Base-by-base conservation (phyloP, 1,140 invertebrate species). In the Drosophila bifasciata region DNA sequence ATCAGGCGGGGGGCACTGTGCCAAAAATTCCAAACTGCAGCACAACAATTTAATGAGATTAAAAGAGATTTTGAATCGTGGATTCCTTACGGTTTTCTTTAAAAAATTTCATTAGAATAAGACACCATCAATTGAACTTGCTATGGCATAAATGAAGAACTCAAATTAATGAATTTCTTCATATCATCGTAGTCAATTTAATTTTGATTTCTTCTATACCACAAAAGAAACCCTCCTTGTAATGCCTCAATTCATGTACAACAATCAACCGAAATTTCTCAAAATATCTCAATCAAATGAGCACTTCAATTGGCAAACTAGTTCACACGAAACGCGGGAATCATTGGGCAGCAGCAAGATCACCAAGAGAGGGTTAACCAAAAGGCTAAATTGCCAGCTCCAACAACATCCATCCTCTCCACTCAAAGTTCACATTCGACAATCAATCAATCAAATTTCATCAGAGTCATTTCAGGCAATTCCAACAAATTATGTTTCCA, bases 361-460 rank as follows among this genome's bases (percentile, higher is more conserved):
- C 46, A 41, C 15, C 40, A 48, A 4, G 15, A 28, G 61, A 52
- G 62, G 66, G 62, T 69, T 68, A 56, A 68, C 51, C 63, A 69
- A 69, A 69, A 36, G 32, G 41, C n/a, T 69, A 68, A 68, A 68
- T 68, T 69, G 63, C n/a, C 50, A 46, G 23, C 63, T 56, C 43
- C 50, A 36, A 11, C 28, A 2, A 1, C 28, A 11, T 32, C 28
- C 32, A 28, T 28, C 28, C 2, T 7, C 25, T 6, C 28, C 9
- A 21, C 43, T 69, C 36, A 32, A 17, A 68, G 63, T 68, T 68
- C 66, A 51, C 66, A 51, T 36, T 48, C 32, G 50, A 44, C 66
- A 55, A 69, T 69, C 66, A 68, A 69, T 69, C 66, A 69, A 69
- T 69, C 63, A 69, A 36, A 69, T 69, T 69, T 69, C 66, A 69